Evolutionary conservation across 1,140 invertebrate genomes (phyloP), one percentile per base, ranked within the genome.

Genomic region (Diachasmimorpha longicaudata): DNA sequence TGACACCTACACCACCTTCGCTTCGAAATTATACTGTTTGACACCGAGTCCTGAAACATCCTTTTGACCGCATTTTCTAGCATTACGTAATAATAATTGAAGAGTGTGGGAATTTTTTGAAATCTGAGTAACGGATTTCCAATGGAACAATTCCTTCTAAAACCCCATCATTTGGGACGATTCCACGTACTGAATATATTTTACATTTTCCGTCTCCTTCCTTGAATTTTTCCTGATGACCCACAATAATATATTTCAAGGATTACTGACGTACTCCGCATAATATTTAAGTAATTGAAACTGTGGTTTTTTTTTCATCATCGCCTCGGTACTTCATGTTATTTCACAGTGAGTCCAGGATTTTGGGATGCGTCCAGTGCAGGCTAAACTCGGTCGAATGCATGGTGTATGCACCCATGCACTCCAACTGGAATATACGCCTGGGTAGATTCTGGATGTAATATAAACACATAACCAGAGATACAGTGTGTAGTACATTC

Each of bases 301-400:
- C 58, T 25, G 58, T 14, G 58, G 0, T 63, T 63, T 63, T 25
- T 9, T 63, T 63, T 63, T 25, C 3, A 3, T 6, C 19, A 14
- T 25, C 3, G 19, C 58, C 58, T 4, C 9, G 6, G 48, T 9
- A 8, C 36, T 63, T n/a, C 37, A 71, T 72, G 36, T 37, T 36
- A 71, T 78, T 80, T 79, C 75, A 74, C 23, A n/a, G 44, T 23
- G 44, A 73, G 67, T 78, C 76, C 78, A 63, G 58, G 25, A 78
- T 79, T 77, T 80, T 80, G 79, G 78, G 77, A 77, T 78, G 71
- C 77, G 78, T 80, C 79, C 79, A 81, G 74, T 63, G 58, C 58
- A 63, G 58, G 11, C 23, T 67, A 48, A 25, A 75, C 36, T 68
- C 76, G 58, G 48, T 58, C 48, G 76, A 70, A 77, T 67, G 48